Evolutionary conservation across 1,140 invertebrate genomes (phyloP), one percentile per base, ranked within the genome.

Genomic region (Rhyzopertha dominica): DNA sequence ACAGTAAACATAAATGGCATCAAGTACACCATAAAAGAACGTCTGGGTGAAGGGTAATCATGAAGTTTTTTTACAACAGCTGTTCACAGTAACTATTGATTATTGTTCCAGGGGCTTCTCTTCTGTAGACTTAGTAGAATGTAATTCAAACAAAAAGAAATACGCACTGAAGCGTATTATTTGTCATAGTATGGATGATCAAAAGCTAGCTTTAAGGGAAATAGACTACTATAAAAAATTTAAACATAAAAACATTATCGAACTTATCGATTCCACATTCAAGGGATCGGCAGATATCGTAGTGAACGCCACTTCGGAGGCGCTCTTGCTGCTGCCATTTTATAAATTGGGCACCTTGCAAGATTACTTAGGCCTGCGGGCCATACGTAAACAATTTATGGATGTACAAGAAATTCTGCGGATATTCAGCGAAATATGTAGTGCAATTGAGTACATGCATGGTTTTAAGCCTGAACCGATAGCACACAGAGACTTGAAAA

Each of bases 401-500:
- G 68, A 72, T 43, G 73, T 85, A 53, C 68, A 71, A 8, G 77
- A 83, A 54, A 69, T 90, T 32, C 66, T 89, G 44, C 71, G 75
- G 51, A 75, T 88, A 42, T 90, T 92, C 65, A 55, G 75, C 43
- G 79, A 79, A 39, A 80, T 90, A 39, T 88, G 85, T 62, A 78
- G 87, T 58, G 87, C 80, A 4, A 69, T 90, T 0, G 79, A 78
- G 65, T 79, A 78, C 38, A 78, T 92, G 61, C 88, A 92, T 65
- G 76, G 82, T 54, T 71, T 76, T 19, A 78, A 79, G 59, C 85
- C 86, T 13, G 73, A 81, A 39, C 78, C 85, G 16, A 73, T 88
- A 53, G 85, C 87, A 38, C 87, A 91, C 61, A 74, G 88, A 61
- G 88, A 93, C 71, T 63, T 92, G 24, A 92, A 93, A 68, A 87